Percentiles rank a stretch among this genome's conserved stretches.
These are phyloP conservation scores for Acanthacorydalis orientalis DNA, from an alignment of 2,888 invertebrate species.

Conservation along the genomic window DNA sequence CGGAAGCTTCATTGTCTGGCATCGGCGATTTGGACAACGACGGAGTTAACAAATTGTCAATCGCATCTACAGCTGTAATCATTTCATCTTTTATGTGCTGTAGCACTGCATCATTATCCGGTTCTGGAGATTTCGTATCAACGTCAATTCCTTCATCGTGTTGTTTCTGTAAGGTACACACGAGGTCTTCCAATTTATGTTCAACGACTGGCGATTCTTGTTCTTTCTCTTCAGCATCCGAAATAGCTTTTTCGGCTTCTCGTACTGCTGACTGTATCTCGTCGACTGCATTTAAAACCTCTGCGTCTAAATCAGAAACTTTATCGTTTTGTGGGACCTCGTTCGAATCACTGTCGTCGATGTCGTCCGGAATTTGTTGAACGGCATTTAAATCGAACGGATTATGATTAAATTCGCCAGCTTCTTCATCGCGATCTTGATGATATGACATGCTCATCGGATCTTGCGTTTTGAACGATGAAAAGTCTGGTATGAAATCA, in stretches of 20 bases:
- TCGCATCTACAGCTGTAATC: not conserved
- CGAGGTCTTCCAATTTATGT: not conserved
- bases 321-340: not conserved
- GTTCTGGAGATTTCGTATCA: constrained; percentile 7
- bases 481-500: constrained; percentile 31
- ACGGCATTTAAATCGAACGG: constrained; percentile 42
- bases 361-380: constrained; percentile 32
- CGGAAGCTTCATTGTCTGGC: constrained; percentile 2
- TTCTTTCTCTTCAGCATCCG: constrained; percentile 5
- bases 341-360: constrained; percentile 18
- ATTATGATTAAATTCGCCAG: constrained; percentile 28
- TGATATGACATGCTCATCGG: constrained; percentile 50
- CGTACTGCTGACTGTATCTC: constrained; percentile 2
- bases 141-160: not conserved
- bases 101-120: constrained; percentile 5
- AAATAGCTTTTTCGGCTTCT: constrained; percentile 1
- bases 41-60: too few relatives aligned
- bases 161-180: constrained; percentile 7
- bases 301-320: not conserved
- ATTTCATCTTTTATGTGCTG: not conserved
- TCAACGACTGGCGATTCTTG: constrained; percentile 9
- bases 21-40: constrained; percentile 7
- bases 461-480: constrained; percentile 39
- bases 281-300: not conserved
- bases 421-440: constrained; percentile 39